A percentile compares a stretch with the other conserved stretches of the same genome.
phyloP scores from a whole-genome alignment of 2,888 invertebrate species.

The Thymelicus lineola region DNA sequence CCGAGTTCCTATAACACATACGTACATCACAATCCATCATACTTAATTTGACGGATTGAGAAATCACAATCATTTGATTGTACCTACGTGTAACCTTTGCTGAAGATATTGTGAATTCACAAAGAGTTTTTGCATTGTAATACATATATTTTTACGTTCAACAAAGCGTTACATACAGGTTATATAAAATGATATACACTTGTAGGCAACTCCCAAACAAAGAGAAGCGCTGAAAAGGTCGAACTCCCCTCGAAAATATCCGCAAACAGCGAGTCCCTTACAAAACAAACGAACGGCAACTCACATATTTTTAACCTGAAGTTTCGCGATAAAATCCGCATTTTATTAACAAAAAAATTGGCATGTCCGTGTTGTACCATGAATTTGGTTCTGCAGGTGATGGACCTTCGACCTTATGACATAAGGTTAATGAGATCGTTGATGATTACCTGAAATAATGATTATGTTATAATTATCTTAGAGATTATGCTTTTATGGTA shows the following conservation, averaged over 20 bases:
- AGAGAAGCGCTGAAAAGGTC: constrained; percentile 2
- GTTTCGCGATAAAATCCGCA: constrained; percentile 28
- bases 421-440: too few relatives aligned
- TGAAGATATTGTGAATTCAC: too few relatives aligned
- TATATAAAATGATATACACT: not conserved
- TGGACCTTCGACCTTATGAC: too few relatives aligned
- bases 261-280: constrained; percentile 28
- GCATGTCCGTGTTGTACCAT: not conserved
- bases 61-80: too few relatives aligned
- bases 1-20: too few relatives aligned
- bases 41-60: too few relatives aligned
- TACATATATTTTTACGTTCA: not conserved
- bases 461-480: too few relatives aligned
- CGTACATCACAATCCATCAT: too few relatives aligned
- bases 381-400: not conserved
- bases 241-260: constrained; percentile 21
- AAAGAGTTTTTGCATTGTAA: too few relatives aligned
- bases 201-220: constrained; percentile 7
- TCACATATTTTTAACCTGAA: constrained; percentile 32
- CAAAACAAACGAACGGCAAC: constrained; percentile 33
- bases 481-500: too few relatives aligned
- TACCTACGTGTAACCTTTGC: too few relatives aligned
- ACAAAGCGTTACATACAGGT: not conserved
- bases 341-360: constrained; percentile 35
- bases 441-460: too few relatives aligned